Percentiles rank a stretch among this genome's conserved stretches.
phyloP scores from a whole-genome alignment of 2,888 invertebrate species.

The Meta bourneti region DNA sequence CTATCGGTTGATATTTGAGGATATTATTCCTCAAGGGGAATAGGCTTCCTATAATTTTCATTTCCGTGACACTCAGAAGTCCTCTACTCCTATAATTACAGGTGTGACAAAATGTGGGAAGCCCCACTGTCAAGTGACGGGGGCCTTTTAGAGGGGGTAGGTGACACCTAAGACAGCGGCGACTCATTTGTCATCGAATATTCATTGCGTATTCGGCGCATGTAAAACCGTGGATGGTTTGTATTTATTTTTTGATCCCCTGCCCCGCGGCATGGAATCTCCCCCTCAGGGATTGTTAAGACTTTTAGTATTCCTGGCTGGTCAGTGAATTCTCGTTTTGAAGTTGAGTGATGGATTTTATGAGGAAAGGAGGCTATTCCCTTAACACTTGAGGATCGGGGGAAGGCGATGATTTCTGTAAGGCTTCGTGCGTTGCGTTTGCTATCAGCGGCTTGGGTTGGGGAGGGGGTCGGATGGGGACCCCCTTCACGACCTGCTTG shows the following conservation, averaged over 20 bases:
- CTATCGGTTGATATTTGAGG: slow-evolving; percentile 23
- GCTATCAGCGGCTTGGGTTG: slow-evolving; percentile 1
- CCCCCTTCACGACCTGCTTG: not conserved
- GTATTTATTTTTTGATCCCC: not conserved
- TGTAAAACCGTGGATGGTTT: slow-evolving; percentile 32
- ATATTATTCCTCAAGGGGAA: not conserved
- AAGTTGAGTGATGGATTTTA: slow-evolving; percentile 65
- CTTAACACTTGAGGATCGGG: slow-evolving; percentile 19
- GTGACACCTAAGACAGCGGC: slow-evolving; percentile 48
- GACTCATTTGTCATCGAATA: slow-evolving; percentile 61
- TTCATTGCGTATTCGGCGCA: slow-evolving; percentile 61
- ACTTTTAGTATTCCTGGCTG: slow-evolving; percentile 56
- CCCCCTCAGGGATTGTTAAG: slow-evolving; percentile 38
- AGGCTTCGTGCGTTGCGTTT: slow-evolving; percentile 37
- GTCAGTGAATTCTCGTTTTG: slow-evolving; percentile 54
- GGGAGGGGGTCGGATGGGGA: not conserved
- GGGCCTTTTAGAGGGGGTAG: slow-evolving; percentile 18
- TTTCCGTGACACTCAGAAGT: slow-evolving; percentile 25
- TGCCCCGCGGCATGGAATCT: not conserved
- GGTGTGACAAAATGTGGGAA: slow-evolving; percentile 61
- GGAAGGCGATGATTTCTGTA: slow-evolving; percentile 36
- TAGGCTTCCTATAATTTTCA: slow-evolving; percentile 17
- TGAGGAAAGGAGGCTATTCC: not conserved
- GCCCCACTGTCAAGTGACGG: slow-evolving; percentile 32
- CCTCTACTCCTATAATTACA: slow-evolving; percentile 56